These are phyloP conservation scores for Diglossa cyanea DNA, from an alignment of 2,797 vertebrate species.

Conservation along the genomic window DNA sequence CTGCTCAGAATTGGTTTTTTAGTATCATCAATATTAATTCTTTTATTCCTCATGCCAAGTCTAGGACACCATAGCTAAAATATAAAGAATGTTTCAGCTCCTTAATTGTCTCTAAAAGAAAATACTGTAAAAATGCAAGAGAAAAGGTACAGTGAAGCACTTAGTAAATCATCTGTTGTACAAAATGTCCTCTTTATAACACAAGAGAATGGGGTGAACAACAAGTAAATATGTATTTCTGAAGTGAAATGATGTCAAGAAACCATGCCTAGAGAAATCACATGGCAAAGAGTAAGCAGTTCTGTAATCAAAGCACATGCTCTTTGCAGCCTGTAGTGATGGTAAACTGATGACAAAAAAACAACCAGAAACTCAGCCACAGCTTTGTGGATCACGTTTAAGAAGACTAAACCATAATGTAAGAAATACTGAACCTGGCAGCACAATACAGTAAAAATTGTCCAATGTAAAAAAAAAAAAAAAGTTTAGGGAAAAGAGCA, in stretches of 20 bases:
- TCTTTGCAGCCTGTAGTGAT: background rate
- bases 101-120: background rate
- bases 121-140: background rate
- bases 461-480: background rate
- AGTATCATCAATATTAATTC: background rate
- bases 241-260: background rate
- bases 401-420: background rate
- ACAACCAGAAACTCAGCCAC: background rate
- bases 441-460: background rate
- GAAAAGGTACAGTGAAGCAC: background rate
- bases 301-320: background rate
- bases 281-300: background rate
- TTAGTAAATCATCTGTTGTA: background rate
- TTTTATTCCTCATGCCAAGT: background rate
- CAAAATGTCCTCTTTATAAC: background rate
- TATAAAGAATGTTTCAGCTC: background rate
- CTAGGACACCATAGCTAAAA: background rate
- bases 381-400: background rate
- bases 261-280: background rate
- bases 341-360: background rate
- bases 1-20: background rate
- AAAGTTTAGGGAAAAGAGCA: background rate
- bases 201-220: background rate
- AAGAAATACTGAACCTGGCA: background rate
- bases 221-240: background rate